These are phyloP conservation scores for Pseudochaenichthys georgianus DNA, from an alignment of 2,797 vertebrate species.

Conservation along the genomic window DNA sequence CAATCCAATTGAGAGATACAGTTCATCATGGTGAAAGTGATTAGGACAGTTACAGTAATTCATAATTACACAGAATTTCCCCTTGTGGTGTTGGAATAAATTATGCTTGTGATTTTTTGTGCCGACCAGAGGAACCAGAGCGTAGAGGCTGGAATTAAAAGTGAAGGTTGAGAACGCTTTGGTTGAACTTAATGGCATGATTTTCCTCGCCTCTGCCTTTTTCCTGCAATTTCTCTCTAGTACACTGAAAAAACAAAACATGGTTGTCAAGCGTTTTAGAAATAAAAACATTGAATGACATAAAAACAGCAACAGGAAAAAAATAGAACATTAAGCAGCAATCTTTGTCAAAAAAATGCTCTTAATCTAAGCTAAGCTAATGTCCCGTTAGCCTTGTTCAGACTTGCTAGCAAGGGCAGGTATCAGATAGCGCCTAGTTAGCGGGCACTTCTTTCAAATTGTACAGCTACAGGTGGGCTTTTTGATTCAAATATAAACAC, in stretches of 20 bases:
- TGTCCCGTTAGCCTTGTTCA: not conserved
- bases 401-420: not conserved
- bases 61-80: conserved; percentile 32
- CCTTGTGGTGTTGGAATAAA: conserved; percentile 49
- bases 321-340: not conserved
- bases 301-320: not conserved
- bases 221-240: conserved; percentile 7
- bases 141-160: conserved; percentile 35
- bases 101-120: conserved; percentile 54
- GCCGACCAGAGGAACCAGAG: conserved; percentile 53
- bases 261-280: not conserved
- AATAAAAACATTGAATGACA: not conserved
- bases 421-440: not conserved
- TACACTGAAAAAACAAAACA: not conserved
- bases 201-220: conserved; percentile 24
- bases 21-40: conserved; percentile 33
- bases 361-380: not conserved
- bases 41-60: conserved; percentile 51
- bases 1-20: conserved; percentile 15
- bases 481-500: not conserved
- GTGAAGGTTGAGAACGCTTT: conserved; percentile 30
- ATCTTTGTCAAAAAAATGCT: not conserved
- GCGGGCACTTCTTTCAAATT: not conserved
- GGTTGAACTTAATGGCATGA: conserved; percentile 28
- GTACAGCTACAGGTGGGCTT: not conserved